Percentiles rank a stretch among this genome's conserved stretches.
These are phyloP conservation scores for Folsomia manolachei DNA, from an alignment of 2,888 invertebrate species.

Conservation along the genomic window DNA sequence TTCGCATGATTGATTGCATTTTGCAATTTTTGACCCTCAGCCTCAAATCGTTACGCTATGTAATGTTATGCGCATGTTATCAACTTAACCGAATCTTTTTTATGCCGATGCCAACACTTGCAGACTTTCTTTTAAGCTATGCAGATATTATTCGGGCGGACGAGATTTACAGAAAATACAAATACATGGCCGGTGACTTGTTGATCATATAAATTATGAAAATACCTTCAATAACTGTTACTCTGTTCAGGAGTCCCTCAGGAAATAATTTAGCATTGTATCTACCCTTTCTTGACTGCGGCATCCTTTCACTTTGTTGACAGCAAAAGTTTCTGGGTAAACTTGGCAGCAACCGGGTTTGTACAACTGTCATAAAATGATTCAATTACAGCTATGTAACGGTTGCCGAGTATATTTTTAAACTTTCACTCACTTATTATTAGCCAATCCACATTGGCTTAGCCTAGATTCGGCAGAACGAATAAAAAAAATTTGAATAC, in stretches of 20 bases:
- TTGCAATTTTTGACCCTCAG: slow-evolving; percentile 40
- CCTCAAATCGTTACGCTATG: slow-evolving; percentile 40
- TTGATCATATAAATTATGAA: background rate
- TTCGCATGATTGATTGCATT: slow-evolving; percentile 38
- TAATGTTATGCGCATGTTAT: too few species aligned
- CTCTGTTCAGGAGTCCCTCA: background rate
- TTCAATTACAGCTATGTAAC: background rate
- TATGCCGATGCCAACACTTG: too few species aligned
- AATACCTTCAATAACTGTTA: background rate
- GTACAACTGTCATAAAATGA: background rate
- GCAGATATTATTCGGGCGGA: background rate
- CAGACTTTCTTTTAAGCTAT: too few species aligned
- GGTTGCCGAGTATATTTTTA: background rate
- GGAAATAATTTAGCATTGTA: background rate
- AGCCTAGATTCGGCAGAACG: background rate
- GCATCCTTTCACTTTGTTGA: background rate
- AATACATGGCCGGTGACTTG: background rate
- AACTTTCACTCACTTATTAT: too few species aligned
- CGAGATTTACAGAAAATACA: background rate
- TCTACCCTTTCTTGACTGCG: background rate
- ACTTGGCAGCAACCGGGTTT: background rate
- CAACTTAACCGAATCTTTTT: too few species aligned
- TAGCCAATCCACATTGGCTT: too few species aligned
- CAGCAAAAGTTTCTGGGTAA: background rate
- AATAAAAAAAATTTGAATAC: background rate